Percentiles rank a stretch among this genome's conserved stretches.
Evolutionary conservation across 2,888 invertebrate species (phyloP).

Genomic region (Tholera decimalis): DNA sequence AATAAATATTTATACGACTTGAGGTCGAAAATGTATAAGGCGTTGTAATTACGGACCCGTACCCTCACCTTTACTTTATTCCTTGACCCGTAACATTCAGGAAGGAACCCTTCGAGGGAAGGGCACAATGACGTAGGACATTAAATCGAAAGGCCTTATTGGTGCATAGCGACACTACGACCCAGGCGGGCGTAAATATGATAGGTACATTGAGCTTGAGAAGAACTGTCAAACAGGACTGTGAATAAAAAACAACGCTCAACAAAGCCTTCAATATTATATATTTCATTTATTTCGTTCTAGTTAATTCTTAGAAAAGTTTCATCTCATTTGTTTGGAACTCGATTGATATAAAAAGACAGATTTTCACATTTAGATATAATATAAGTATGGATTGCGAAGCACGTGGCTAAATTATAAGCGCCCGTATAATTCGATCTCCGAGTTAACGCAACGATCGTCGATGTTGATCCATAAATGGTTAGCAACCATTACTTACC

Average conservation of each 20-base stretch:
- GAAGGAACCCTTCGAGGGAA: conserved; percentile 40
- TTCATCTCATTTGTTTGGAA: too few relatives aligned
- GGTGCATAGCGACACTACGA: conserved; percentile 3
- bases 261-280: not conserved
- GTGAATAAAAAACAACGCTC: not conserved
- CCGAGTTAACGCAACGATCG: too few relatives aligned
- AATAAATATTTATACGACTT: conserved; percentile 31
- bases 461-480: too few relatives aligned
- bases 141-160: conserved; percentile 29
- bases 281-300: not conserved
- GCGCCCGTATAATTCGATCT: too few relatives aligned
- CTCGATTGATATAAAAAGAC: too few relatives aligned
- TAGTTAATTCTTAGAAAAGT: too few relatives aligned
- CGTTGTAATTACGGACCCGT: conserved; percentile 23
- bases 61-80: conserved; percentile 35
- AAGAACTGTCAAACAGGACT: not conserved
- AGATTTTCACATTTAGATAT: too few relatives aligned
- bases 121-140: conserved; percentile 27
- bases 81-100: conserved; percentile 52
- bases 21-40: conserved; percentile 10
- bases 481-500: too few relatives aligned
- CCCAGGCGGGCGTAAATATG: conserved; percentile 5
- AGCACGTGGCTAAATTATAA: too few relatives aligned
- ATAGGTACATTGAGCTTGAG: conserved; percentile 1
- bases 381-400: too few relatives aligned